Evolutionary conservation across 2,113 vertebrate genomes (phyloP), one percentile per base, ranked within the genome.

Genomic region (Regulus satrapa): DNA sequence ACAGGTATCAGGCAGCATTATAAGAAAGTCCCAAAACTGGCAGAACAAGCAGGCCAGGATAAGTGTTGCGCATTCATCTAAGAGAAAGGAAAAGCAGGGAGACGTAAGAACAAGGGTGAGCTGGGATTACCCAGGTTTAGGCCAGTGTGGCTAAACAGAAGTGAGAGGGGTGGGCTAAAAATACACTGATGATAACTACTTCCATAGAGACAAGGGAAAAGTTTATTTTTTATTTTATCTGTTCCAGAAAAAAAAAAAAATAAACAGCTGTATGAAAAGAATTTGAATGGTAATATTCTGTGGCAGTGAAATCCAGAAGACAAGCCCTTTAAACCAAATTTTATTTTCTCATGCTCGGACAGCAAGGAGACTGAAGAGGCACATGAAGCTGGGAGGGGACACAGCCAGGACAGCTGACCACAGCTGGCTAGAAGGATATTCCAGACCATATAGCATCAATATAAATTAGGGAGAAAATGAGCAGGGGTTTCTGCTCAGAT

Each of bases 41-140:
- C 98, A 98, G 93, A 98, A 98, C 89, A 98, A 98, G 93, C 98
- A 98, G 97, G 98, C 93, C 94, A 98, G 97, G 95, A 98, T 97
- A 62, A 98, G 98, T 24, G 98, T 98, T 63, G 98, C 98, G 5
- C 98, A 98, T 94, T 98, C 98, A 95, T 98, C 98, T 98, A 95
- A 96, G 94, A 86, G 88, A 91, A 86, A 97, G 94, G 93, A 94
- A 92, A 96, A 95, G 95, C 87, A 94, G 80, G 5, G 13, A 97
- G 88, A 97, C 0, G 10, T 91, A 15, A 88, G 93, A 87, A 94
- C 88, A 72, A 45, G 45, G 12, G 40, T 3, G 13, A 36, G 51
- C 32, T 58, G 40, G 41, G 45, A 7, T 67, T 62, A 38, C n/a
- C 68, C 41, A 9, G 25, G 16, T n/a, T 82, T 34, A 66, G 69